Base-by-base conservation (phyloP, 2,113 vertebrate species). In the Thermophis baileyi region DNA sequence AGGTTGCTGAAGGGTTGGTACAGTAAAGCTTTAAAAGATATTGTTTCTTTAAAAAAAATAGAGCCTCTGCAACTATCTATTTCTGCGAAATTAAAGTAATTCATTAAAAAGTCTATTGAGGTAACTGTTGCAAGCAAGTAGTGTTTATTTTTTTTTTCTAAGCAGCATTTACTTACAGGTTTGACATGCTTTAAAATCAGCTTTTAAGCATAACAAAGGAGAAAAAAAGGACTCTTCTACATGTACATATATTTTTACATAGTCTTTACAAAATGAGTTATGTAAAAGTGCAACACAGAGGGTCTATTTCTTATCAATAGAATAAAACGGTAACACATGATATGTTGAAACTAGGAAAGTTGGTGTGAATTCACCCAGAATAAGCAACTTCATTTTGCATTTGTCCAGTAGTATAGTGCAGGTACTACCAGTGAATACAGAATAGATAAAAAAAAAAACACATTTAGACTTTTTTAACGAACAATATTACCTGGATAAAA, bases 231-330 rank as follows among this genome's bases (percentile, higher is more conserved):
- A 87, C 54, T 92, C 46, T 55, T 30, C 94, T 86, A 94, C 60
- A 86, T 93, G 89, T 94, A 91, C 85, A 94, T 51, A 91, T 9
- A n/a, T 93, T 90, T 91, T 94, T 92, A 94, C 92, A 95, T 91
- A 63, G 57, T 93, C 91, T 90, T 91, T 91, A 92, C 35, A 94
- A 94, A 94, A 95, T 74, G 63, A 89, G 88, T 87, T 24, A 93
- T 40, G 90, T 74, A 87, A 94, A 85, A 90, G 92, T 87, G 93
- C 85, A 85, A 89, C 57, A 89, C 30, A 93, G 93, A 95, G 81
- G 53, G 81, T 90, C 81, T 53, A 86, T 90, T 49, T 92, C 88
- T 93, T 88, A 91, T 16, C n/a, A 69, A 90, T 35, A 90, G 89
- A 88, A 93, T 53, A 95, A 93, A 27, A 53, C 91, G 50, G 63